Percentiles rank a stretch among this genome's conserved stretches.
Evolutionary conservation across 2,888 invertebrate species (phyloP).

Genomic region (Philopedon plagiatum): DNA sequence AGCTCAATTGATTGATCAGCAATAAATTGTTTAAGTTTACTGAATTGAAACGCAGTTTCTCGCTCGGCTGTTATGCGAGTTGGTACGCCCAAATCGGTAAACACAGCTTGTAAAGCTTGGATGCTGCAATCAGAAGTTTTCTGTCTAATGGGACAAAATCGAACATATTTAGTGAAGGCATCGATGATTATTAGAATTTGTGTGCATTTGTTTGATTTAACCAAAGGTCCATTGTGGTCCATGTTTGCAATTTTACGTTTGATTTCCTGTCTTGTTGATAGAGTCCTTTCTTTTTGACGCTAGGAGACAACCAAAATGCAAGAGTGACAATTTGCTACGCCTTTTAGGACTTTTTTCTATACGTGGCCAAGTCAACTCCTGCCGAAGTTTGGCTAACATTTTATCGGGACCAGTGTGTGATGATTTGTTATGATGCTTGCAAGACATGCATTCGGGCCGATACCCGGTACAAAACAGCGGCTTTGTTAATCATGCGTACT

Average conservation of each 20-base stretch:
- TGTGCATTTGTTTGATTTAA: constrained; percentile 20
- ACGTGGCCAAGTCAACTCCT: too few relatives aligned
- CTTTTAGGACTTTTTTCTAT: constrained; percentile 51
- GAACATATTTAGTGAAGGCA: constrained; percentile 10
- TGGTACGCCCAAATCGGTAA: constrained; percentile 13
- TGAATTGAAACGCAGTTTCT: constrained; percentile 22
- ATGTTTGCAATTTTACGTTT: neutral
- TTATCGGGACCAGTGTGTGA: too few relatives aligned
- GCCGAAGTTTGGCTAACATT: too few relatives aligned
- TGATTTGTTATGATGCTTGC: too few relatives aligned
- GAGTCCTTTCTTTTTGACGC: neutral
- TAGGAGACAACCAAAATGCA: neutral
- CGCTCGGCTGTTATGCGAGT: constrained; percentile 31
- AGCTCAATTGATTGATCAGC: constrained; percentile 10
- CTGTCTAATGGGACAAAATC: constrained; percentile 3
- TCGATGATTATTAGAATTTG: constrained; percentile 24
- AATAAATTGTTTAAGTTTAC: constrained; percentile 21
- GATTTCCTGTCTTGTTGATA: neutral
- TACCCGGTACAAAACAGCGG: too few relatives aligned
- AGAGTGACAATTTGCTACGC: neutral
- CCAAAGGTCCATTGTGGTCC: constrained; percentile 26
- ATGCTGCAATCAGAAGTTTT: constrained; percentile 12
- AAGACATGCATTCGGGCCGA: too few relatives aligned
- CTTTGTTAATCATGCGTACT: too few relatives aligned
- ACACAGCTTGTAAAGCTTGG: constrained; percentile 1